phyloP scores from a whole-genome alignment of 2,113 vertebrate species.

The Sebastes schlegelii region DNA sequence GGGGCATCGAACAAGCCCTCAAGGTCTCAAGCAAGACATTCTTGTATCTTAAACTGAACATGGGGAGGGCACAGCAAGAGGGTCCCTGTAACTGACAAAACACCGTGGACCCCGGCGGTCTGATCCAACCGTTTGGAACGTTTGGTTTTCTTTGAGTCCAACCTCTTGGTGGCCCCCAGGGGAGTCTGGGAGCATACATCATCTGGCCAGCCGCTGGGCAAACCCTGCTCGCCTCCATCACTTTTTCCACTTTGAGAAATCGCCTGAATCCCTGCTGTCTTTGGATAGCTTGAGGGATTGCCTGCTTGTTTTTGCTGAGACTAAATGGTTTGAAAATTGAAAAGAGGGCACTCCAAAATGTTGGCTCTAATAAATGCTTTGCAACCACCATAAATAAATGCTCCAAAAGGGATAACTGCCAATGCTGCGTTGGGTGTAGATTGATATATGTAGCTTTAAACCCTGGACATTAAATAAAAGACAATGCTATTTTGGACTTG shows the following conservation, averaged over 20 bases:
- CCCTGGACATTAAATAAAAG: constrained; percentile 11
- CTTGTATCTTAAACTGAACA: constrained; percentile 16
- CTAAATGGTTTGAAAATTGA: constrained; percentile 47
- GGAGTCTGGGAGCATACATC: constrained; percentile 59
- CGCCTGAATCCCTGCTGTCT: constrained; percentile 48
- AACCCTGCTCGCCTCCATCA: constrained; percentile 59
- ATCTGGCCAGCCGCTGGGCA: constrained; percentile 59
- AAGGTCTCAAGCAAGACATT: constrained; percentile 44
- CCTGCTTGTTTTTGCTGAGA: constrained; percentile 54
- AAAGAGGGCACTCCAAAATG: constrained; percentile 39
- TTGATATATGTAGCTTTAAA: background rate
- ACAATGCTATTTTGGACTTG: background rate
- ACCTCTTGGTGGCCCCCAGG: constrained; percentile 48
- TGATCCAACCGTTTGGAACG: constrained; percentile 42
- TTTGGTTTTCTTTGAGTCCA: constrained; percentile 37
- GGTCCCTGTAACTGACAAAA: constrained; percentile 33
- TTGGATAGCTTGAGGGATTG: constrained; percentile 44
- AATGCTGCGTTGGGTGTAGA: constrained; percentile 7
- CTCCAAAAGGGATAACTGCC: constrained; percentile 3
- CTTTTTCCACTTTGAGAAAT: constrained; percentile 65
- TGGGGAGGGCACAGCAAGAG: constrained; percentile 4
- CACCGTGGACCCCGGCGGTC: constrained; percentile 36
- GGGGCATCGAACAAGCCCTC: constrained; percentile 15
- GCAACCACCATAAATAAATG: constrained; percentile 44
- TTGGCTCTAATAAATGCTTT: constrained; percentile 38